Evolutionary conservation across 2,888 invertebrate genomes (phyloP), one percentile per base, ranked within the genome.

Genomic region (Pammene aurita): DNA sequence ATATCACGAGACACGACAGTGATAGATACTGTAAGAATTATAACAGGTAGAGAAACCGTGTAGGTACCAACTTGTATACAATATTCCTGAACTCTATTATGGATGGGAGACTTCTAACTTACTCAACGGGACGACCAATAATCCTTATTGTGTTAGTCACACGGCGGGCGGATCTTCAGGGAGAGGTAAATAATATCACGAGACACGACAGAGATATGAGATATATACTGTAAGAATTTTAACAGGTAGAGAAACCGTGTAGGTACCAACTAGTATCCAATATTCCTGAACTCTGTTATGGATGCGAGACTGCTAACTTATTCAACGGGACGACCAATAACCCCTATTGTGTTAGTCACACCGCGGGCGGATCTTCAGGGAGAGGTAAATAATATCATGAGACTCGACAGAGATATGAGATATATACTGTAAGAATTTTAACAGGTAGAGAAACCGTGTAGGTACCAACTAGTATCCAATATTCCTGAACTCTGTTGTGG

Each of bases 111-210:
- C 96, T 9, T 94, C 93, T 62, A 98, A 97, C 84, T 93, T 95
- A 62, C 90, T 97, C 0, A 94, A 95, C 46, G 98, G 98, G 0
- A 90, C 94, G 48, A 96, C 97, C 0, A 93, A 93, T 73, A 98
- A 98, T 90, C 97, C 98, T 0, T 97, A 97, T 83, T 95, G 97
- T 80, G 92, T 94, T 0, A 93, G 93, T 0, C 93, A 95, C 75
- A 96, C 95, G 0, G 92, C 95, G 0, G 98, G 98, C 0, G 98
- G 98, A 5, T 98, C 98, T 41, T 97, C 97, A 0, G 98, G 98
- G 96, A 10, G 97, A 97, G 93, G 97, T 96, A 78, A 76, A 85
- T 71, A 0, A 10, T 11, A 9, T 42, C 0, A 42, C 38, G 2
- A 38, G 7, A 9, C 38, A 26, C n/a, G n/a, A n/a, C n/a, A n/a